Conservation (phyloP, 2,797 vertebrate species). For the Echeneis naucrates region DNA sequence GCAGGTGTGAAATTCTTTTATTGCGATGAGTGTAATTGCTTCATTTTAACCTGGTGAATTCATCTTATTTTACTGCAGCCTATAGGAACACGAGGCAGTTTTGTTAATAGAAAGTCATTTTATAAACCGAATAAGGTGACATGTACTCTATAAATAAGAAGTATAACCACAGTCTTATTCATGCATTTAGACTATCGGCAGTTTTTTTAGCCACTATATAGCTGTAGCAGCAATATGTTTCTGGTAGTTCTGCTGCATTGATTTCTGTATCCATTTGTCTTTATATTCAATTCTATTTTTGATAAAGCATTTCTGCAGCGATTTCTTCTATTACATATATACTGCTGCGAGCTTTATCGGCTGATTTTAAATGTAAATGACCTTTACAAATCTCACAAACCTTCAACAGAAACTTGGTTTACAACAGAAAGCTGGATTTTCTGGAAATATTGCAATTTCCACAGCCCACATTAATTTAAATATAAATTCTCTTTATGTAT, state of each 20-base stretch:
- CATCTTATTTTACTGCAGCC: constrained; percentile 1
- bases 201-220: background rate
- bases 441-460: background rate
- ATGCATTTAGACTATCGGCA: constrained; percentile 8
- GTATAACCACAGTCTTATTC: constrained; percentile 19
- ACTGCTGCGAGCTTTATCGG: background rate
- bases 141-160: constrained; percentile 20
- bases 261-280: background rate
- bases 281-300: background rate
- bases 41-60: constrained; percentile 21
- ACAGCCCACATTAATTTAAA: background rate
- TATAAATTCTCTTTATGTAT: background rate
- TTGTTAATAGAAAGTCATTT: constrained; percentile 35
- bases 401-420: constrained; percentile 1
- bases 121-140: constrained; percentile 9
- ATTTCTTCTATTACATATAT: background rate
- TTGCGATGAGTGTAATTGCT: constrained; percentile 24
- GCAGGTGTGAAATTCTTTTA: constrained; percentile 29
- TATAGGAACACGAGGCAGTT: constrained; percentile 24
- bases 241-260: background rate
- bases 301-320: background rate
- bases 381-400: background rate
- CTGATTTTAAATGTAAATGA: background rate
- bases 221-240: constrained; percentile 1
- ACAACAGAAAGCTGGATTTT: background rate